Evolutionary conservation across 2,888 invertebrate species (phyloP).

Genomic region (Leptinotarsa peninsularis): DNA sequence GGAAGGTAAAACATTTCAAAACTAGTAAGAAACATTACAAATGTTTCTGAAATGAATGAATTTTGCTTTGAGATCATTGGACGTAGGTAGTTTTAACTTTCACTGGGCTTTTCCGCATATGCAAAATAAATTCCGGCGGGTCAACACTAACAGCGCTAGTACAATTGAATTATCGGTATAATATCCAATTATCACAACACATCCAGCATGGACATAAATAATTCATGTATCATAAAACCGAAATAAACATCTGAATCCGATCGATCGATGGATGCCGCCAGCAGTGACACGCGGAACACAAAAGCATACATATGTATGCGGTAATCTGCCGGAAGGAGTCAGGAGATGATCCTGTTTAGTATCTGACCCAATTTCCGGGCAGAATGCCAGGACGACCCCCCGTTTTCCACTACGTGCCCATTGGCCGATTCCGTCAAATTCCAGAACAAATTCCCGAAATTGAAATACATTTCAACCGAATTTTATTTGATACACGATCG

Average conservation of each 20-base stretch:
- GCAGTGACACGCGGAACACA: conserved; percentile 35
- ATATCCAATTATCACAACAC: conserved; percentile 9
- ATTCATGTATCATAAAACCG: conserved; percentile 36
- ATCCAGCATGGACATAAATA: conserved; percentile 7
- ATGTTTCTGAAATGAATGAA: no score
- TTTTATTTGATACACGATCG: conserved; percentile 4
- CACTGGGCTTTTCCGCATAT: no score
- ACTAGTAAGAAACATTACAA: no score
- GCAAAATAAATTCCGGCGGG: neutral
- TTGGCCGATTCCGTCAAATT: conserved; percentile 51
- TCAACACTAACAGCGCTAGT: neutral
- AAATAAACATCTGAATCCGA: conserved; percentile 35
- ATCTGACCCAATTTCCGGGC: conserved; percentile 63
- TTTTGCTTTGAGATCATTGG: no score
- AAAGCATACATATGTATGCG: conserved; percentile 51
- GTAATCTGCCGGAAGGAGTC: conserved; percentile 57
- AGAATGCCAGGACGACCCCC: conserved; percentile 60
- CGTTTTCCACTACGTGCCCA: conserved; percentile 54
- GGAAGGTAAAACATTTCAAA: no score
- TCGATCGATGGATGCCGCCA: conserved; percentile 36
- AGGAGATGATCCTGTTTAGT: conserved; percentile 62
- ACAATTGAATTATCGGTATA: conserved; percentile 1
- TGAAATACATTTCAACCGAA: neutral
- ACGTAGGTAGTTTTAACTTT: no score
- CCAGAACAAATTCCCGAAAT: conserved; percentile 15